Percentiles rank a stretch among this genome's conserved stretches.
phyloP scores from a whole-genome alignment of 2,113 vertebrate genomes.

The Tragelaphus imberbis region DNA sequence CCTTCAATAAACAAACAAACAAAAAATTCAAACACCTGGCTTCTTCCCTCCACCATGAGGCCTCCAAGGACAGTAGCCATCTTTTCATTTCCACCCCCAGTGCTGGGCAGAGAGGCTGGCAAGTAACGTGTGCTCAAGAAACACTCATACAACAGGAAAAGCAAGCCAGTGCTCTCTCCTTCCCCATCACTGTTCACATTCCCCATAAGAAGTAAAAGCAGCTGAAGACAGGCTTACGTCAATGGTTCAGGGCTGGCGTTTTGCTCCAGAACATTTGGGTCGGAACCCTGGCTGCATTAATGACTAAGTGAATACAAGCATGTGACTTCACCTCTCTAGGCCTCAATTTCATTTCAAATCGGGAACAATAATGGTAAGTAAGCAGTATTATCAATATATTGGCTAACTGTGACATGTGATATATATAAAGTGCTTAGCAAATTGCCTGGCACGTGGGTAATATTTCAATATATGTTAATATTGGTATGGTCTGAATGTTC shows the following conservation, averaged over 20 bases:
- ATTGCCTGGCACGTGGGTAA: not conserved
- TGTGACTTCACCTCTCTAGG: not conserved
- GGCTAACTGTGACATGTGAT: not conserved
- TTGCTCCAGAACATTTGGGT: not conserved
- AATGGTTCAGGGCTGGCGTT: not conserved
- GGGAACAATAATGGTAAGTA: not conserved
- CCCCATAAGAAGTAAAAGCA: fast-evolving
- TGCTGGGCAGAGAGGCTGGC: not conserved
- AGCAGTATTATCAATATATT: not conserved
- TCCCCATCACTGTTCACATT: not conserved
- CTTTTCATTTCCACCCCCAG: not conserved
- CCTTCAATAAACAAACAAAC: not conserved
- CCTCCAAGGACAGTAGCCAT: not conserved
- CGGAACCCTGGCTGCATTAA: not conserved
- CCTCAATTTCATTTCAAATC: not conserved
- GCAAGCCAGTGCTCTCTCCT: not conserved
- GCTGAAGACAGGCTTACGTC: fast-evolving
- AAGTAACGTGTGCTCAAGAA: not conserved
- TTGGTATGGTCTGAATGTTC: not conserved
- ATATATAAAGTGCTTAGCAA: not conserved
- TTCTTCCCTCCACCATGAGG: not conserved
- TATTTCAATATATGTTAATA: not conserved
- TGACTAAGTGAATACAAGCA: not conserved
- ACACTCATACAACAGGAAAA: not conserved
- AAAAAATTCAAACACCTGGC: not conserved